A percentile compares a stretch with the other conserved stretches of the same genome.
phyloP scores from a whole-genome alignment of 2,113 vertebrate species.

The Isichthys henryi region DNA sequence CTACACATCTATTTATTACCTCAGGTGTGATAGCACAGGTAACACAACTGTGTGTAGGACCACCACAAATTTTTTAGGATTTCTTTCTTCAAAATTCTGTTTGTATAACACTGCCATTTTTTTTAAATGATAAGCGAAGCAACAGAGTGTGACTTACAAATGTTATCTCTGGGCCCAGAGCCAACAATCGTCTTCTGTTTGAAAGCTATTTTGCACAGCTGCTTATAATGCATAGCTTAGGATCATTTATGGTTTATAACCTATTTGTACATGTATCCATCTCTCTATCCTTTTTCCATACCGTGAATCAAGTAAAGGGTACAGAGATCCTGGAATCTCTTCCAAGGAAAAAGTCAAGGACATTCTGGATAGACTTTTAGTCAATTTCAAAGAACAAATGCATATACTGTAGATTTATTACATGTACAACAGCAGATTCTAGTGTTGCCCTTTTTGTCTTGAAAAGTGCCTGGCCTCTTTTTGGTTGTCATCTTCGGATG shows the following conservation, averaged over 20 bases:
- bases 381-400: not conserved
- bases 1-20: not conserved
- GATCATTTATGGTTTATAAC: not conserved
- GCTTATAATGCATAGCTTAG: not conserved
- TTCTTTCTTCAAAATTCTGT: not conserved
- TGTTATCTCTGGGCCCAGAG: not conserved
- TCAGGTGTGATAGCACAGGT: not conserved
- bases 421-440: not conserved
- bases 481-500: not conserved
- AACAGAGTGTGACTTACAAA: not conserved
- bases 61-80: not conserved
- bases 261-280: not conserved
- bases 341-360: not conserved
- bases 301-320: not conserved
- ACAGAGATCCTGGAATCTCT: not conserved
- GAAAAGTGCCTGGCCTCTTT: not conserved
- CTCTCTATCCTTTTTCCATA: not conserved
- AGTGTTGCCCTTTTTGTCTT: not conserved
- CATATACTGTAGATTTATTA: not conserved
- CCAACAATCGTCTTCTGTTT: not conserved
- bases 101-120: not conserved
- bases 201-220: not conserved
- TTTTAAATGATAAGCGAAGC: not conserved
- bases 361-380: not conserved
- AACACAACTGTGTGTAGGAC: not conserved